Evolutionary conservation across 2,797 vertebrate species (phyloP), one percentile per base, ranked within the genome.

Genomic region (Ispidina picta): DNA sequence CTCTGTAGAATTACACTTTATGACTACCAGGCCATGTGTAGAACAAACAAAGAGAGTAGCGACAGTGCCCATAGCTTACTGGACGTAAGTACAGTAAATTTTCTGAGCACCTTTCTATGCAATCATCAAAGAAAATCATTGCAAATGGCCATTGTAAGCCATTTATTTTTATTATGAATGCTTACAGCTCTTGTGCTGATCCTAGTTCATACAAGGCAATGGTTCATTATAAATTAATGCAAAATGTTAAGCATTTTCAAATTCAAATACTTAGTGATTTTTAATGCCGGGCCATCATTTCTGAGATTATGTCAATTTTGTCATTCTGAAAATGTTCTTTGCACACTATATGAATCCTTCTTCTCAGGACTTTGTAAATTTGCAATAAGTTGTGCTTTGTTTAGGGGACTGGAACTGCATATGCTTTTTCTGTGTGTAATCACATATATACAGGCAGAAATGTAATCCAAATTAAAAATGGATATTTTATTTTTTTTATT

Each of bases 11-110:
- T 99, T 96, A 99, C 98, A 2, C 97, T 99, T 73, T 99, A 99
- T 94, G 99, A 99, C 98, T 99, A 99, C 96, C 99, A 99, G 95
- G 99, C 99, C 97, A 98, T 99, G 92, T 99, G 99, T 79, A 98
- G 98, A 97, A 98, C 98, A 89, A 98, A 96, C 95, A 98, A 98
- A 87, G 99, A 99, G 89, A 99, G 99, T 81, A 99, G 98, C 25
- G 99, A 98, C 94, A 97, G 98, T 48, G 98, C 98, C 92, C 98
- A 97, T 86, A 98, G 97, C 85, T 98, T 99, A 65, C 92, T 99
- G 95, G 98, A 99, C 81, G 99, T 99, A 97, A 99, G 99, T 98
- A 95, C 54, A 49, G 52, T 48, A 13, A 56, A 39, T 83, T 92
- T 94, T 70, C 37, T 89, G 33, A 96, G 69, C 94, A 90, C 49